These are phyloP conservation scores for Cavia aperea DNA, from an alignment of 2,113 vertebrate genomes.

Conservation along the genomic window DNA sequence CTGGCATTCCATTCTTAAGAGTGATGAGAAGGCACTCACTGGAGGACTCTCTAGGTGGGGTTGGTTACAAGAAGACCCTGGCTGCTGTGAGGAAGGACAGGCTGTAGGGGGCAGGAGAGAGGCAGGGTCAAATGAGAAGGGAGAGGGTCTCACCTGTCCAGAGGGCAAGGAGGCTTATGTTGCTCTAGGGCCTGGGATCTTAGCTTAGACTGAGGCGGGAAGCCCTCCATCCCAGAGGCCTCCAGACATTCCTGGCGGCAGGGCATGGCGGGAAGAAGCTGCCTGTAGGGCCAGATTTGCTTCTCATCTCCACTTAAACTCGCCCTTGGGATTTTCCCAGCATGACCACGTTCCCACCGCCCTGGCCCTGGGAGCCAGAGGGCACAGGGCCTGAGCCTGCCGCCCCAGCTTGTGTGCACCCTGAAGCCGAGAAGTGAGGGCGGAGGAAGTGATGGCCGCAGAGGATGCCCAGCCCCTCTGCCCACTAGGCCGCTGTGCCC, in stretches of 20 bases:
- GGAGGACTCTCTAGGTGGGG: background rate
- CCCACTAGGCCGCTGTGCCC: background rate
- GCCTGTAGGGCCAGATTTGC: background rate
- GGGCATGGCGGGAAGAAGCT: background rate
- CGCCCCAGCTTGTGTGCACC: background rate
- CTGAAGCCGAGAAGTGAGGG: background rate
- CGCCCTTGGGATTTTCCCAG: background rate
- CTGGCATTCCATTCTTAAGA: background rate
- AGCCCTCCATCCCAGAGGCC: background rate
- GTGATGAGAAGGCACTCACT: background rate
- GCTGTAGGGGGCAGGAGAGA: conserved; percentile 34
- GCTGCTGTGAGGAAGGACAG: background rate
- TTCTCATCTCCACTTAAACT: background rate
- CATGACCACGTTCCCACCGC: background rate
- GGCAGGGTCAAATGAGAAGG: background rate
- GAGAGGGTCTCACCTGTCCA: background rate
- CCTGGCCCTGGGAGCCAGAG: background rate
- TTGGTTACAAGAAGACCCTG: background rate
- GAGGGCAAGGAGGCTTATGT: background rate
- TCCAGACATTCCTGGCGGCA: background rate
- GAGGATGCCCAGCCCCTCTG: background rate
- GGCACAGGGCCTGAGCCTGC: background rate
- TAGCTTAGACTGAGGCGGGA: background rate
- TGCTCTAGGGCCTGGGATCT: background rate
- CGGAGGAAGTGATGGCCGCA: background rate